Conservation (phyloP, 2,888 invertebrate genomes). For the Tachina grossa region DNA sequence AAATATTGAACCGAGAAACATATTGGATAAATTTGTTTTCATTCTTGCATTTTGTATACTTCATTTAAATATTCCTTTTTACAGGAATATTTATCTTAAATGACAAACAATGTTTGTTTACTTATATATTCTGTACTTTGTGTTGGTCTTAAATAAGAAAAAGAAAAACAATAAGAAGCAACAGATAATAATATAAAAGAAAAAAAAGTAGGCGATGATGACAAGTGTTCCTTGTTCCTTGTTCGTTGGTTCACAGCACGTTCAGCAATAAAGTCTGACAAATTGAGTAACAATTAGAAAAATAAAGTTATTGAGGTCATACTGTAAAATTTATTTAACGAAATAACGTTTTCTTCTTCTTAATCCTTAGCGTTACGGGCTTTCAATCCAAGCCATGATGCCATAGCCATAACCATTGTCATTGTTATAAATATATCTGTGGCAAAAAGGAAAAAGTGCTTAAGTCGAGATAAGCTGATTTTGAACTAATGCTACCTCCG, state of each 20-base stretch:
- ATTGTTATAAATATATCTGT: too few species aligned
- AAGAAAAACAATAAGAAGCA: slow-evolving; percentile 10
- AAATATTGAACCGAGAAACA: slow-evolving; percentile 25
- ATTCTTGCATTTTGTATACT: slow-evolving; percentile 9
- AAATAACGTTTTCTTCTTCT: slow-evolving; percentile 8
- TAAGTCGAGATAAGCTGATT: too few species aligned
- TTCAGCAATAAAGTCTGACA: not conserved
- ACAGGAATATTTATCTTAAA: slow-evolving; percentile 60
- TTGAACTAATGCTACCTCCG: too few species aligned
- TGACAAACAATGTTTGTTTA: slow-evolving; percentile 54
- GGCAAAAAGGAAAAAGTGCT: too few species aligned
- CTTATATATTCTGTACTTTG: slow-evolving; percentile 28
- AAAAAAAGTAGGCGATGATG: slow-evolving; percentile 18
- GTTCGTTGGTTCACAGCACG: not conserved
- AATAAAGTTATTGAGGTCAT: slow-evolving; percentile 49
- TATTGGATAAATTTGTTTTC: not conserved
- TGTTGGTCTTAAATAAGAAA: slow-evolving; percentile 5
- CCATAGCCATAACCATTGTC: too few species aligned
- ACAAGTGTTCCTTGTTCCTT: slow-evolving; percentile 9
- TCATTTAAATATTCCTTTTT: slow-evolving; percentile 23
- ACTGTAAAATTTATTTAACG: slow-evolving; percentile 43
- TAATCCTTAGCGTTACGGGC: not conserved
- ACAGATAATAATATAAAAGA: slow-evolving; percentile 13
- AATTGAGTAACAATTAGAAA: not conserved
- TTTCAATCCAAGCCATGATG: too few species aligned